phyloP scores from a whole-genome alignment of 2,113 vertebrate genomes.

The Oncorhynchus clarkii region DNA sequence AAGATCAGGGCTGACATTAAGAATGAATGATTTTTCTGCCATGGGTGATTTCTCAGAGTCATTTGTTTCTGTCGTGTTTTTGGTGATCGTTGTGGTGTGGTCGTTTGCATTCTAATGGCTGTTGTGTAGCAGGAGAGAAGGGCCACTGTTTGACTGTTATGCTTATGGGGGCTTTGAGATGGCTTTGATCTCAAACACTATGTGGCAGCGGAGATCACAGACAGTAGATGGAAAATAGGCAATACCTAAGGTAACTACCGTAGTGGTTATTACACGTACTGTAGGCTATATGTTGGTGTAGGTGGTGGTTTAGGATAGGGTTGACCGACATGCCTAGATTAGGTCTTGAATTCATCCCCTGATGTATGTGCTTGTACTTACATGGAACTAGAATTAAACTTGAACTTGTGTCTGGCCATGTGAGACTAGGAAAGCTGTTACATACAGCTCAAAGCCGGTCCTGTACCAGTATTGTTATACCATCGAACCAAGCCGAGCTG shows the following conservation, averaged over 20 bases:
- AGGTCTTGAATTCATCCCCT: no score
- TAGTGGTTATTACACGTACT: no score
- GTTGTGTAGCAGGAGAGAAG: neutral
- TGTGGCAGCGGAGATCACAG: neutral
- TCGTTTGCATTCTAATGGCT: conserved; percentile 54
- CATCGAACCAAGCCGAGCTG: neutral
- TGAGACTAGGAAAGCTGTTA: no score
- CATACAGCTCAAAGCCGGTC: no score
- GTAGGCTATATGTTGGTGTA: neutral
- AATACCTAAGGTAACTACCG: neutral
- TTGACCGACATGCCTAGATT: neutral
- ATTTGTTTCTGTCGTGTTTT: conserved; percentile 58
- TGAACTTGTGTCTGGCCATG: no score
- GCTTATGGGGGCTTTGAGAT: neutral
- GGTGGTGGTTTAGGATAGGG: neutral
- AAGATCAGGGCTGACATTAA: conserved; percentile 42
- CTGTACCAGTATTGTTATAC: no score
- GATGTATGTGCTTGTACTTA: no score
- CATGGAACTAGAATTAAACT: no score
- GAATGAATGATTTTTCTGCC: conserved; percentile 50
- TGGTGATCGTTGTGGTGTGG: conserved; percentile 46
- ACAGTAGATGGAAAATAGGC: neutral
- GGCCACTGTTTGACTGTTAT: conserved; percentile 11
- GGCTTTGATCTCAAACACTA: neutral
- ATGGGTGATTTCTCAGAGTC: conserved; percentile 44